Conservation (phyloP, 1,140 invertebrate species). For the Trachymyrmex septentrionalis region DNA sequence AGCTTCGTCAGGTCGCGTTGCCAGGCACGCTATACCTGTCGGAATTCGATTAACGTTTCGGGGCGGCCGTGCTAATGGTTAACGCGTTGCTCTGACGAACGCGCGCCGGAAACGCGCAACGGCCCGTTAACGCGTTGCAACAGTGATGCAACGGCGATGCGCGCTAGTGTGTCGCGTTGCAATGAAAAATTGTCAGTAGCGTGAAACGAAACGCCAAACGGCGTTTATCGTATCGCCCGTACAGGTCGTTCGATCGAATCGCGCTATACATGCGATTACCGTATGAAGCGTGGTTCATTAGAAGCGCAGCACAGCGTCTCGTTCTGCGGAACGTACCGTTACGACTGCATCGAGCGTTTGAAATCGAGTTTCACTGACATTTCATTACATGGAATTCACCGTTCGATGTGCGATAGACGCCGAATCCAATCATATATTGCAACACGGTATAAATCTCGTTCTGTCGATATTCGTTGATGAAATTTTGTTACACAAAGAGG, state of each 20-base stretch:
- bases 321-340: constrained; percentile 30
- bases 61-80: constrained; percentile 60
- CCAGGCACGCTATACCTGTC: constrained; percentile 61
- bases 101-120: constrained; percentile 45
- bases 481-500: constrained; percentile 39
- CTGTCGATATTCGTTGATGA: constrained; percentile 52
- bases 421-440: constrained; percentile 36
- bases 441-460: constrained; percentile 39
- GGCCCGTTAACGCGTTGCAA: constrained; percentile 44
- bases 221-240: constrained; percentile 45
- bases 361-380: constrained; percentile 58
- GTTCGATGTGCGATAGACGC: constrained; percentile 52
- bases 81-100: constrained; percentile 52
- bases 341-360: constrained; percentile 38
- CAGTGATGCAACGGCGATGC: not conserved
- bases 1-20: constrained; percentile 67
- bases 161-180: constrained; percentile 15
- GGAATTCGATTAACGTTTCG: constrained; percentile 75
- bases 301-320: constrained; percentile 49
- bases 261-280: constrained; percentile 45
- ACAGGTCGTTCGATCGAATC: constrained; percentile 46
- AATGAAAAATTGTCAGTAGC: constrained; percentile 42
- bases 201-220: constrained; percentile 58
- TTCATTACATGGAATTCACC: constrained; percentile 59
- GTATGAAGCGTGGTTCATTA: constrained; percentile 62